Evolutionary conservation across 2,113 vertebrate genomes (phyloP).

Genomic region (Tragulus kanchil): DNA sequence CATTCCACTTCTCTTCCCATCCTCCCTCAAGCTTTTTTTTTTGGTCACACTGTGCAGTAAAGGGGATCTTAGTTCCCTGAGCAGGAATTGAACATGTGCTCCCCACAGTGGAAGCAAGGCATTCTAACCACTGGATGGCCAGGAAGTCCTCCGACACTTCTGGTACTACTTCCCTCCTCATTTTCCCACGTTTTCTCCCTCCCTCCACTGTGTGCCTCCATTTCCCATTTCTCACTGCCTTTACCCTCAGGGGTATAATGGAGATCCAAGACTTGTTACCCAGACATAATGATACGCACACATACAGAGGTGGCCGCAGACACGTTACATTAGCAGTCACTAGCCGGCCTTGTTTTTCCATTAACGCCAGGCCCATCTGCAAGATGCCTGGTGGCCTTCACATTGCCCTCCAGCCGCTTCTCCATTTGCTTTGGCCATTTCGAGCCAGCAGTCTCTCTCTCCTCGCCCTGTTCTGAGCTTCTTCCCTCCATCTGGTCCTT

Average conservation of each 20-base stretch:
- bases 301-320: not conserved
- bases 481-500: not conserved
- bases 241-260: not conserved
- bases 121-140: not conserved
- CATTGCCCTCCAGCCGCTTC: accelerated
- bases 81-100: not conserved
- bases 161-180: not conserved
- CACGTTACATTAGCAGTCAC: not conserved
- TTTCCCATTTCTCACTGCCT: not conserved
- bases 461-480: not conserved
- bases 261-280: not conserved
- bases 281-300: not conserved
- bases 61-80: not conserved
- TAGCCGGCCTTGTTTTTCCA: too few species aligned
- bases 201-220: not conserved
- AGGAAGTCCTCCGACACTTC: not conserved
- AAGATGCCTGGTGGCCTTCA: not conserved
- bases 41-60: not conserved
- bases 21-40: not conserved
- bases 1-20: not conserved
- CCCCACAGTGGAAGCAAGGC: not conserved
- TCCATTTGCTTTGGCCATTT: not conserved
- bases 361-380: not conserved
- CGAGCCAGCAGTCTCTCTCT: not conserved
- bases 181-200: not conserved